These are phyloP conservation scores for Apamea anceps DNA, from an alignment of 2,888 invertebrate genomes.

Conservation along the genomic window DNA sequence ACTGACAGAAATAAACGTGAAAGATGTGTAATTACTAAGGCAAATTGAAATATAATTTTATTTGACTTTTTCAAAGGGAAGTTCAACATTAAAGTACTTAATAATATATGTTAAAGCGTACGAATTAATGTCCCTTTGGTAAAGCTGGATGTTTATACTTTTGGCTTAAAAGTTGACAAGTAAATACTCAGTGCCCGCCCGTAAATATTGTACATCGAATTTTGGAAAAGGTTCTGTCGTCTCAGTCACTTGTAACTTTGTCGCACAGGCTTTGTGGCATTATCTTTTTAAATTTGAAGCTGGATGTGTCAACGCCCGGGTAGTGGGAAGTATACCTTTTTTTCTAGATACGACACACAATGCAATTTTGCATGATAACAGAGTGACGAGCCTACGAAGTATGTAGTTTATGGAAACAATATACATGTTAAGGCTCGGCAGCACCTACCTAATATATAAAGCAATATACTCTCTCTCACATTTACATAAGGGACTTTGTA, in stretches of 20 bases:
- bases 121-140: conserved; percentile 24
- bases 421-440: conserved; percentile 9
- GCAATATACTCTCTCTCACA: neutral
- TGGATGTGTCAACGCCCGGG: neutral
- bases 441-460: neutral
- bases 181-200: neutral
- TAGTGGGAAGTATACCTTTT: neutral
- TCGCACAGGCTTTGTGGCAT: no score
- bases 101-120: conserved; percentile 25
- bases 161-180: conserved; percentile 19
- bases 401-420: conserved; percentile 15
- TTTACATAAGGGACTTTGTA: neutral
- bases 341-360: neutral
- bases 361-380: conserved; percentile 6
- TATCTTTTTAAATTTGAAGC: neutral
- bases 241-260: neutral
- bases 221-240: conserved; percentile 2
- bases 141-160: conserved; percentile 8
- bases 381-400: neutral
- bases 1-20: conserved; percentile 48
- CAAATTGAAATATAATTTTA: conserved; percentile 48
- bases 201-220: neutral
- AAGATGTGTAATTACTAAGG: conserved; percentile 36
- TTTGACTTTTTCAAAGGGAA: conserved; percentile 33
- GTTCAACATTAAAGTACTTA: conserved; percentile 24